Evolutionary conservation across 2,797 vertebrate genomes (phyloP), one percentile per base, ranked within the genome.

Genomic region (Lithobates pipiens): DNA sequence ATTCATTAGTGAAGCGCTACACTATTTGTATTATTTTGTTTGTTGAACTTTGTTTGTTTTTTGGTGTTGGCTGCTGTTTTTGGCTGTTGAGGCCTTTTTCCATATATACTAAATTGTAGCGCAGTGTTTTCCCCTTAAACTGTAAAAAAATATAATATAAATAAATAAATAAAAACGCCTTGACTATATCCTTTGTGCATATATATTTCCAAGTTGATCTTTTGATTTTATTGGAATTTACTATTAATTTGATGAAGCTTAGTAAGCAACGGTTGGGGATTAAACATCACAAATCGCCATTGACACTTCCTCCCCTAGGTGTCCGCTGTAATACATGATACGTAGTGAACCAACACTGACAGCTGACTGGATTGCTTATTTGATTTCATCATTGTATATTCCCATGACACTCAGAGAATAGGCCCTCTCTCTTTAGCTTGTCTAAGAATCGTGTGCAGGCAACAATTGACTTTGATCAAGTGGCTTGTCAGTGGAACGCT

Each of bases 301-400:
- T 71, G 44, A 54, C 78, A 80, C 42, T 15, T 80, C 10, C 65
- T 70, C 15, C 77, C 46, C 65, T 3, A n/a, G 25, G 42, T 70
- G 29, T 69, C 65, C 23, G 25, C 6, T 32, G 21, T 29, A 79
- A 50, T 32, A 50, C 42, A 50, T 29, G 11, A 42, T 34, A 69
- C 32, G n/a, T 44, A 50, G 50, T 75, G 39, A 82, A 74, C 54
- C 57, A 67, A 67, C 42, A 75, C 57, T 82, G 67, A 80, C 78
- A 80, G 78, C 16, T 80, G 68, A 36, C 78, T 57, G 73, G 65
- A 79, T 84, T 84, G 76, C 34, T 84, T 84, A 84, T 77, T 77
- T 84, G 76, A 84, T 84, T 84, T 72, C 68, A 78, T 77, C 83
- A 78, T 25, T 72, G 76, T 50, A 39, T 78, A 77, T 78, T 84